Base-by-base conservation (phyloP, 2,113 vertebrate genomes). In the Tenrec ecaudatus region DNA sequence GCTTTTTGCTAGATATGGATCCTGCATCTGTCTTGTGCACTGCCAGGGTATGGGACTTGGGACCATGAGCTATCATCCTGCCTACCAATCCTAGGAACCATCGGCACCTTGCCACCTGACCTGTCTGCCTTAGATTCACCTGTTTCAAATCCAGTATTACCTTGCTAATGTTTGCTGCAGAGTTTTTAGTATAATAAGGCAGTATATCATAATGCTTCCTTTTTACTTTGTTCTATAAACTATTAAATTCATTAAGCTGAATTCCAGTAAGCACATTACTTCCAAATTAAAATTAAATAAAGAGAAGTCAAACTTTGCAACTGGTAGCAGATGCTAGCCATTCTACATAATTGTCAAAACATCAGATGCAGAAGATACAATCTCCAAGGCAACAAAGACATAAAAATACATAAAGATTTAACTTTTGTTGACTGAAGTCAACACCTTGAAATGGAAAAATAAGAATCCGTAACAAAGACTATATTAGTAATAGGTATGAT, bases 281-380 rank as follows among this genome's bases (percentile, higher is more conserved):
- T 0, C 17, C 3, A n/a, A 90, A 88, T 95, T 17, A 57, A 90
- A 96, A 94, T 92, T 88, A 92, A 93, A 94, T 92, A n/a, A 95
- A 90, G 38, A 93, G 16, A 36, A 92, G 16, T 71, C 53, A 95
- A 92, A 83, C 38, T 60, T 90, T 40, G 71, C 29, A 9, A 90
- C 79, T 84, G 15, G 43, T 60, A 90, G 25, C 83, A 92, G 76
- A 92, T 86, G 89, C 62, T 82, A 68, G 47, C 83, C 38, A 86
- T 94, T 90, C 33, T 40, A 78, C 47, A 82, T 94, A 92, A 76
- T 86, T 90, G 40, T 88, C 36, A 93, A 93, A 62, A 86, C 27
- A 89, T 66, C 43, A 76, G 71, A 88, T 92, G 66, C 40, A 88
- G 69, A 90, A 93, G 10, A 94, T 14, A 80, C 12, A 81, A 78